These are phyloP conservation scores for Nestor notabilis DNA, from an alignment of 2,113 vertebrate species.

Conservation along the genomic window DNA sequence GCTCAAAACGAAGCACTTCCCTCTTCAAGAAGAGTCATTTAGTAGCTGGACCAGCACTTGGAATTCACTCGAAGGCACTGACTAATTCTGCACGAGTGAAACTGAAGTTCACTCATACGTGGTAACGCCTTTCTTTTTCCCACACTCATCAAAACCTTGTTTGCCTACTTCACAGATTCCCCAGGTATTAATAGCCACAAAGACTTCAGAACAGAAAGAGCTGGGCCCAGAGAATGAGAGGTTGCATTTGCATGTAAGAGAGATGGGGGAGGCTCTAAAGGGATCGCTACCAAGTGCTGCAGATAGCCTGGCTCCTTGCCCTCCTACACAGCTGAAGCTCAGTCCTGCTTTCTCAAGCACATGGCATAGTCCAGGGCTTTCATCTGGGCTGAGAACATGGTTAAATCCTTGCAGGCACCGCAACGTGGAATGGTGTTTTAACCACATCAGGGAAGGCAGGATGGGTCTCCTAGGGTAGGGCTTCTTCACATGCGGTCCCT, in stretches of 20 bases:
- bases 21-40: background rate
- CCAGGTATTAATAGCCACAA: background rate
- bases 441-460: slow-evolving; percentile 30
- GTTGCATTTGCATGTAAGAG: background rate
- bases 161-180: slow-evolving; percentile 41
- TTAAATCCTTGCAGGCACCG: background rate
- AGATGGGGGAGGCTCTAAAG: background rate
- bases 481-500: background rate
- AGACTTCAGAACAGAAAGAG: slow-evolving; percentile 3
- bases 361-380: background rate
- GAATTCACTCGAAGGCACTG: slow-evolving; percentile 55
- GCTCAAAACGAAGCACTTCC: background rate
- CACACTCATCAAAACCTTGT: slow-evolving; percentile 53
- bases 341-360: background rate
- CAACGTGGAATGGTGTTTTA: slow-evolving; percentile 8
- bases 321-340: background rate
- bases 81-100: slow-evolving; percentile 55
- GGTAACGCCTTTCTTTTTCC: slow-evolving; percentile 57
- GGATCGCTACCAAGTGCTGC: background rate
- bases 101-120: slow-evolving; percentile 33
- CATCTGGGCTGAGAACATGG: background rate
- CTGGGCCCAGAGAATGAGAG: background rate
- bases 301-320: background rate
- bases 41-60: slow-evolving; percentile 4
- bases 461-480: background rate